phyloP scores from a whole-genome alignment of 2,888 invertebrate species.

The Himalopsyche japonica region DNA sequence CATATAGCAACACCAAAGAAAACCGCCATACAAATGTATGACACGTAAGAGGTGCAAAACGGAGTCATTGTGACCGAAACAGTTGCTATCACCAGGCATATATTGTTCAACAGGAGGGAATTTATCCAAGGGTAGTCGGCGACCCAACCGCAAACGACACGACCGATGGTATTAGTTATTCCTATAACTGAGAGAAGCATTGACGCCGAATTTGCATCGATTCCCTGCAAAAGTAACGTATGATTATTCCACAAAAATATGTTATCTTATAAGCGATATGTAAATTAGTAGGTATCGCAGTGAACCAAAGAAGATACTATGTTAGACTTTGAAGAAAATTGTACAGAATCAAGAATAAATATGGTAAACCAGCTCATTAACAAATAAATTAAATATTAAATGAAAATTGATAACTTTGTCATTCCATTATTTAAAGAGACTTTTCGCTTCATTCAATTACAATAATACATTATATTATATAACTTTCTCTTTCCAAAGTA shows the following conservation, averaged over 20 bases:
- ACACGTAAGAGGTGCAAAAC: conserved; percentile 75
- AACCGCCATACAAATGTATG: conserved; percentile 79
- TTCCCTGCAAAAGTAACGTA: conserved; percentile 60
- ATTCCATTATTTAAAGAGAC: too few species aligned
- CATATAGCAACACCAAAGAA: conserved; percentile 92
- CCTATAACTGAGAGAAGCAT: conserved; percentile 82
- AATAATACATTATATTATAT: too few species aligned
- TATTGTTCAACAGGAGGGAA: conserved; percentile 89
- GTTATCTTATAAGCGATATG: too few species aligned
- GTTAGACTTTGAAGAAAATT: too few species aligned
- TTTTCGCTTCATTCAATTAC: too few species aligned
- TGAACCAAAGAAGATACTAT: too few species aligned
- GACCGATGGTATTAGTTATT: conserved; percentile 92
- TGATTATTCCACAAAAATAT: neutral
- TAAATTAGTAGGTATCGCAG: too few species aligned
- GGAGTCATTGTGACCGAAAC: conserved; percentile 82
- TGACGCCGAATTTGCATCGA: conserved; percentile 72
- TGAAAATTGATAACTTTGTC: too few species aligned
- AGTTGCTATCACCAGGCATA: conserved; percentile 89
- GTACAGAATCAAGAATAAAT: too few species aligned
- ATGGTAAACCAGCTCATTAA: too few species aligned
- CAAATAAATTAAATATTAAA: too few species aligned
- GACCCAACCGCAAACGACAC: conserved; percentile 86
- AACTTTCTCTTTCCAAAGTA: too few species aligned
- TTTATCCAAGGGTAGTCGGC: conserved; percentile 92